These are phyloP conservation scores for Eurosta solidaginis DNA, from an alignment of 1,140 invertebrate genomes.

Conservation along the genomic window DNA sequence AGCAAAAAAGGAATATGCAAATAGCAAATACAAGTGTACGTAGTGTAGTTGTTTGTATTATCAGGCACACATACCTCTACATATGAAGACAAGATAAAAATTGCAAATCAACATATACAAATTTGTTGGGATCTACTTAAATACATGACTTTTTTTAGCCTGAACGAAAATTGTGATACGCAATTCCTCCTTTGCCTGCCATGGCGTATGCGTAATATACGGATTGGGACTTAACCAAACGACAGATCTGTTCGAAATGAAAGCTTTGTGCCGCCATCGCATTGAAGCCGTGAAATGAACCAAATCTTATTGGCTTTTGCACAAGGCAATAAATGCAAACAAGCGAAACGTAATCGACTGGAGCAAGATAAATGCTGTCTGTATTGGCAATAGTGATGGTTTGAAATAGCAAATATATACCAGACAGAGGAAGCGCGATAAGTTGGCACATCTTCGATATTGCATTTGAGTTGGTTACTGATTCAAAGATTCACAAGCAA, in stretches of 20 bases:
- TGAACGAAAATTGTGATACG: neutral
- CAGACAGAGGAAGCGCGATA: no score
- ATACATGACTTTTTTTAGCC: neutral
- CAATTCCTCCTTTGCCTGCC: neutral
- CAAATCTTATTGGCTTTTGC: neutral
- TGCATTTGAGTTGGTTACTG: no score
- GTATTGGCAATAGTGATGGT: no score
- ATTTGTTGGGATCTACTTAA: neutral
- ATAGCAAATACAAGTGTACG: no score
- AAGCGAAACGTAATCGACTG: neutral
- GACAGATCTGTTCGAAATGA: neutral
- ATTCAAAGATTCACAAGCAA: no score
- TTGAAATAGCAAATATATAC: no score
- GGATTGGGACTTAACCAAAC: no score
- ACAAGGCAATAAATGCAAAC: neutral
- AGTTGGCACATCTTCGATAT: no score
- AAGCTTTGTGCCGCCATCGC: neutral
- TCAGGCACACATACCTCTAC: no score
- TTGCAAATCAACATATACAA: neutral
- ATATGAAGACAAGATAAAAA: no score
- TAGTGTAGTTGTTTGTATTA: no score
- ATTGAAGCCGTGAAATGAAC: conserved; percentile 3
- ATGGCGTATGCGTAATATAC: conserved; percentile 8
- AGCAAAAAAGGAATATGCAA: neutral
- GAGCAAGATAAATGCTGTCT: neutral